Conservation (phyloP, 2,797 vertebrate species). For the Dallia pectoralis region DNA sequence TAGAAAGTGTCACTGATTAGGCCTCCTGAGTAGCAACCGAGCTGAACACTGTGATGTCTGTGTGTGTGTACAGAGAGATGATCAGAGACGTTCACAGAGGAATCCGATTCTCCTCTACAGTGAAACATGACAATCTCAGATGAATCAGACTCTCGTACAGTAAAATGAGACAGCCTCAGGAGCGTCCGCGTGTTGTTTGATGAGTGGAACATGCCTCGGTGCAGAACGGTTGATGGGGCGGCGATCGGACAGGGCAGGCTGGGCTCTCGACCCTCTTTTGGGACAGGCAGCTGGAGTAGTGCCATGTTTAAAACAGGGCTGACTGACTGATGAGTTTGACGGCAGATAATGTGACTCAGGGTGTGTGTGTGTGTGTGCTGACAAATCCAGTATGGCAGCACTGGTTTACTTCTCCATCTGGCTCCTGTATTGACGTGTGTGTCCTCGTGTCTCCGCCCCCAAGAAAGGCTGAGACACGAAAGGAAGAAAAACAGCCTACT, state of each 20-base stretch:
- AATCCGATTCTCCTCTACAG: conserved; percentile 34
- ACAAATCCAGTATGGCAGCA: not conserved
- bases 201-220: conserved; percentile 28
- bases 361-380: conserved; percentile 15
- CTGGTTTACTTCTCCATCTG: conserved; percentile 31
- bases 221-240: conserved; percentile 20
- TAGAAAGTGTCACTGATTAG: conserved; percentile 4
- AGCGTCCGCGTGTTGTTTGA: conserved; percentile 35
- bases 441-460: no score
- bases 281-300: no score
- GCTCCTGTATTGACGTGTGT: conserved; percentile 15
- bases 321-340: not conserved
- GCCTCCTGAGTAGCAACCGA: conserved; percentile 5
- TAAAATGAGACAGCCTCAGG: conserved; percentile 40
- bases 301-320: not conserved
- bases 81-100: conserved; percentile 5
- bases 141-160: conserved; percentile 33
- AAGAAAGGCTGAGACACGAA: not conserved
- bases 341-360: not conserved
- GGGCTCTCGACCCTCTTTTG: no score
- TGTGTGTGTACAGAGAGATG: not conserved
- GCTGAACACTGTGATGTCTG: not conserved
- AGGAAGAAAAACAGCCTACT: conserved; percentile 10
- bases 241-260: conserved; percentile 19
- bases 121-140: conserved; percentile 40